Conservation (phyloP, 1,140 invertebrate species). For the Drosophila nigrodunni region DNA sequence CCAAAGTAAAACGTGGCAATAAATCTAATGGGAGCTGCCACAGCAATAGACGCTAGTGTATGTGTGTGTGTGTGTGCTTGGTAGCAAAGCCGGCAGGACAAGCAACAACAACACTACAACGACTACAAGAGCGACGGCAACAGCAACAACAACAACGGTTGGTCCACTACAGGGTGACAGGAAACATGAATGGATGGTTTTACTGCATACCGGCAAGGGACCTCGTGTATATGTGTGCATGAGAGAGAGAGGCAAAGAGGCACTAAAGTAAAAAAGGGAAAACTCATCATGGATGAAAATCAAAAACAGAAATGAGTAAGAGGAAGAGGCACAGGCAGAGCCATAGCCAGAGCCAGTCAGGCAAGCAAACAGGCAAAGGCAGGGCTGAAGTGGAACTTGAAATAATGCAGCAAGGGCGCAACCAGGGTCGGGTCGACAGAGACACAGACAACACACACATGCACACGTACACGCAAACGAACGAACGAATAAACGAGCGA, state of each 20-base stretch:
- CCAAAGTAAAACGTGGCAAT: constrained; percentile 80
- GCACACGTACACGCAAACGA: constrained; percentile 41
- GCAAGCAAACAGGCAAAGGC: constrained; percentile 32
- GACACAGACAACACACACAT: constrained; percentile 33
- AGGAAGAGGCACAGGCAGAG: not conserved
- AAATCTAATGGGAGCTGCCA: constrained; percentile 79
- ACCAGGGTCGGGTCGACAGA: constrained; percentile 30
- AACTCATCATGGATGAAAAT: constrained; percentile 83
- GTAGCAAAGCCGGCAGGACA: constrained; percentile 44
- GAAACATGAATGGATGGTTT: constrained; percentile 83
- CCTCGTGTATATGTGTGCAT: constrained; percentile 43
- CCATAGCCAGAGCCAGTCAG: constrained; percentile 1
- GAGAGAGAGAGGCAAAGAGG: constrained; percentile 52
- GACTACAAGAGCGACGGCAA: constrained; percentile 27
- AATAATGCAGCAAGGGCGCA: constrained; percentile 72
- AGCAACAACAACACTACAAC: constrained; percentile 33
- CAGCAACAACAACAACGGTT: constrained; percentile 37
- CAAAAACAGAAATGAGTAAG: constrained; percentile 75
- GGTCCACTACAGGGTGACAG: constrained; percentile 76
- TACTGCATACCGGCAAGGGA: constrained; percentile 48
- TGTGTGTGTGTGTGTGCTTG: constrained; percentile 12
- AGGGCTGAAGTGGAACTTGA: constrained; percentile 78
- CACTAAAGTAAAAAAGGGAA: constrained; percentile 68
- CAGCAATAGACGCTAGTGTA: constrained; percentile 18
- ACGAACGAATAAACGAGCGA: constrained; percentile 50